Conservation (phyloP, 2,888 invertebrate genomes). For the Drosophila acutilabella region DNA sequence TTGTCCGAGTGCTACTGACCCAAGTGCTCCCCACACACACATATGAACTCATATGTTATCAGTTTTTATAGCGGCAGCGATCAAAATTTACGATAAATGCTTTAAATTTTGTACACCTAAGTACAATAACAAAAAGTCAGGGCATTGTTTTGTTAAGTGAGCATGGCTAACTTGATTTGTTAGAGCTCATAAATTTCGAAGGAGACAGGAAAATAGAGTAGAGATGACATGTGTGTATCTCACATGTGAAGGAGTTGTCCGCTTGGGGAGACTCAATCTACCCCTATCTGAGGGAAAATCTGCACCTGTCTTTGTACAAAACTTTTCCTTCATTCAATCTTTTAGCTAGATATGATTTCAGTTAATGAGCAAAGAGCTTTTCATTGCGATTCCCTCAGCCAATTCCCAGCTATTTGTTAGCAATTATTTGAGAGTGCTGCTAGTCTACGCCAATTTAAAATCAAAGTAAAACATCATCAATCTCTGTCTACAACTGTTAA, state of each 20-base stretch:
- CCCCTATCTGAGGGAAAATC: slow-evolving; percentile 62
- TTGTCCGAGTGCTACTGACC: slow-evolving; percentile 54
- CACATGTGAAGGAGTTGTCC: slow-evolving; percentile 63
- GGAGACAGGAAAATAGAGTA: slow-evolving; percentile 49
- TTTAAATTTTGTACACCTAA: slow-evolving; percentile 77
- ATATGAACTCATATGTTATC: slow-evolving; percentile 43
- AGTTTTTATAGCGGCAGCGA: slow-evolving; percentile 69
- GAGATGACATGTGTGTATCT: slow-evolving; percentile 66
- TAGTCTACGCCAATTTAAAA: slow-evolving; percentile 60
- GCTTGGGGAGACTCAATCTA: slow-evolving; percentile 17
- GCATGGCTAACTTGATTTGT: slow-evolving; percentile 82
- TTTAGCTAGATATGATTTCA: background rate
- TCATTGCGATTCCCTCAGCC: slow-evolving; percentile 4
- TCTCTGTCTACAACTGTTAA: slow-evolving; percentile 82
- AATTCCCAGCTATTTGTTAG: slow-evolving; percentile 52
- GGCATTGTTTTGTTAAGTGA: slow-evolving; percentile 75
- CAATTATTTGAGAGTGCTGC: slow-evolving; percentile 55
- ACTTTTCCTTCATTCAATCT: slow-evolving; percentile 15
- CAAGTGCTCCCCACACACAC: slow-evolving; percentile 48
- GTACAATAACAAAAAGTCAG: slow-evolving; percentile 47
- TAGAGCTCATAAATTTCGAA: slow-evolving; percentile 80
- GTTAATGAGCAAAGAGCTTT: slow-evolving; percentile 53
- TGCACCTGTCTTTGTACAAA: slow-evolving; percentile 56
- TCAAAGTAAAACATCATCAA: slow-evolving; percentile 74
- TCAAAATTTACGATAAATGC: slow-evolving; percentile 81